These are phyloP conservation scores for Dioctria rufipes DNA, from an alignment of 2,888 invertebrate species.

Conservation along the genomic window DNA sequence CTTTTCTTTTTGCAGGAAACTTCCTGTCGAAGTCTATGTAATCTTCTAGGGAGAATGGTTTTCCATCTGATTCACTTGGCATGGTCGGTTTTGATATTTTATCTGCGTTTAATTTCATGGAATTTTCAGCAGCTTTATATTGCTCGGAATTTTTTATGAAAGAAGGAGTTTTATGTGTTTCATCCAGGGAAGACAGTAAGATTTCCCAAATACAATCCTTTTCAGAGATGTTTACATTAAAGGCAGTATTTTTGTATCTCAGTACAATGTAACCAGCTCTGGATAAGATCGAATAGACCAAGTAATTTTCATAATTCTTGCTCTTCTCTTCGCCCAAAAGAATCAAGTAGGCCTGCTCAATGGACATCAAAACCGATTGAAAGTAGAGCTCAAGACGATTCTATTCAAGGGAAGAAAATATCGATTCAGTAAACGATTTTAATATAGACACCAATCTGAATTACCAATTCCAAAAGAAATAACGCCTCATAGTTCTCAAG, in stretches of 20 bases:
- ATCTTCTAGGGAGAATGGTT: not conserved
- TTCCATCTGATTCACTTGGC: not conserved
- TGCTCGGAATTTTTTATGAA: slow-evolving; percentile 61
- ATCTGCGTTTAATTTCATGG: slow-evolving; percentile 62
- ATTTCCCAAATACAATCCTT: slow-evolving; percentile 67
- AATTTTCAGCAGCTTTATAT: slow-evolving; percentile 60
- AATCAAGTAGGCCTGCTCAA: slow-evolving; percentile 68
- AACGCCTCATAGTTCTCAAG: slow-evolving; percentile 67
- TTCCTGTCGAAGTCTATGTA: slow-evolving; percentile 24
- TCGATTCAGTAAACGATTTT: not conserved
- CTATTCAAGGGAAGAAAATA: slow-evolving; percentile 60
- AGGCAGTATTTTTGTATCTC: slow-evolving; percentile 62
- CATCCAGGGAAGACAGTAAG: slow-evolving; percentile 62
- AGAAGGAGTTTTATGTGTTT: slow-evolving; percentile 61
- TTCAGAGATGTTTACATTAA: slow-evolving; percentile 54
- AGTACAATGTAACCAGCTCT: slow-evolving; percentile 68
- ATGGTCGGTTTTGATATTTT: slow-evolving; percentile 59
- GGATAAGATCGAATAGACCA: slow-evolving; percentile 67
- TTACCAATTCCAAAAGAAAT: slow-evolving; percentile 68
- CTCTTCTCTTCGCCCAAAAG: slow-evolving; percentile 65
- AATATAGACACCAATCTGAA: not conserved
- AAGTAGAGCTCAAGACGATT: slow-evolving; percentile 67
- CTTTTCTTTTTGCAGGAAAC: slow-evolving; percentile 18
- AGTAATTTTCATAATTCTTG: slow-evolving; percentile 65
- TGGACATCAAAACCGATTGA: slow-evolving; percentile 63